phyloP scores from a whole-genome alignment of 2,797 vertebrate species.

The Rhadinocentrus ornatus region DNA sequence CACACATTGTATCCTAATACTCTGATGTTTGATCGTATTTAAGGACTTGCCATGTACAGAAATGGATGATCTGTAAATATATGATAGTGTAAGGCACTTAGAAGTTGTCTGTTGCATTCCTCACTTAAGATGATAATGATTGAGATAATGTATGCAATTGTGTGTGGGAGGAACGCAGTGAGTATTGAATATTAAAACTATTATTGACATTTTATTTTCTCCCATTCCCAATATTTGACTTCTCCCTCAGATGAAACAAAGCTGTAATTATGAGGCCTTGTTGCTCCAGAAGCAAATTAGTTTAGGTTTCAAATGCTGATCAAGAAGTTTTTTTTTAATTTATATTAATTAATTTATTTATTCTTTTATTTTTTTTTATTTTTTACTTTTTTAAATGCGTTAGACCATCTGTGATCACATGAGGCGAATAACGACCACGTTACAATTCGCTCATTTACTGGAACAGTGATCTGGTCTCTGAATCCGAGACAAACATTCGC shows the following conservation, averaged over 20 bases:
- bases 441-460: background rate
- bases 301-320: background rate
- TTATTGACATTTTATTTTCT: constrained; percentile 85
- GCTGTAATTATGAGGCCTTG: background rate
- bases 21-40: constrained; percentile 75
- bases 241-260: constrained; percentile 16
- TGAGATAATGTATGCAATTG: constrained; percentile 88
- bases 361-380: too few species aligned
- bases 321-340: too few species aligned
- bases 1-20: constrained; percentile 72
- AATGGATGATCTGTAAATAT: constrained; percentile 90
- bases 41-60: constrained; percentile 87
- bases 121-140: constrained; percentile 83
- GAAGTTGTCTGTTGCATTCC: constrained; percentile 82
- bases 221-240: constrained; percentile 45
- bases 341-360: too few species aligned
- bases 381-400: background rate
- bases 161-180: constrained; percentile 88
- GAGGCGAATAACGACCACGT: background rate
- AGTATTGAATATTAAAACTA: constrained; percentile 96
- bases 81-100: constrained; percentile 84
- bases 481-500: background rate
- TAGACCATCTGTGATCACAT: background rate
- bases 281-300: background rate
- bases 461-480: background rate